Base-by-base conservation (phyloP, 2,888 invertebrate genomes). In the Lepidocyrtoides sp. region DNA sequence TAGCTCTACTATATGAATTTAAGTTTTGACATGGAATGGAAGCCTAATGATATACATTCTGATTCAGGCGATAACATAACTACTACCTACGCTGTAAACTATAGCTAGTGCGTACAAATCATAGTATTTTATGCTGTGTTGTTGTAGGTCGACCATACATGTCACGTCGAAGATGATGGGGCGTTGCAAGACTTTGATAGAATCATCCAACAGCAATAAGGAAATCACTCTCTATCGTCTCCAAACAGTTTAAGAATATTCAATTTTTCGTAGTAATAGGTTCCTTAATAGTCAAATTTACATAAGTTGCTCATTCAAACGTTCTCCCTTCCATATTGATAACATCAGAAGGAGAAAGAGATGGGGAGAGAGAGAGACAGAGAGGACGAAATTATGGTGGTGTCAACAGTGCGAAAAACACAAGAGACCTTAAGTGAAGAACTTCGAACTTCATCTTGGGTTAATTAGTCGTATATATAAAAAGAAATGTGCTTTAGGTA, bases 401-500 rank as follows among this genome's bases (percentile, higher is more conserved):
- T 87, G 87, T 63, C 75, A 85, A 85, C 72, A 79, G 51, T 51
- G 54, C 77, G 77, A 79, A 72, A 81, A 72, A 72, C 85, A 57
- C 85, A 14, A 75, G 85, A 85, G 85, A 85, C 85, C 60, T 60
- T 32, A 57, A 81, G 57, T 60, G 36, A 29, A 23, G 77, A 72
- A 81, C 23, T 72, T 82, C 57, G 60, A 88, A 81, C 87, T 79
- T 79, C 32, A 79, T 63, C 69, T 82, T 72, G 60, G 83, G 82
- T 89, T 83, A 89, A 89, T 89, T 89, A 89, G 89, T 60, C 82
- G 29, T 69, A 54, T 54, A 60, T 54, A 69, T 32, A 63, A 7
- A 29, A 5, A 10, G n/a, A 8, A 63, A 48, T 48, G 48, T 69
- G 36, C 20, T 2, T 63, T 12, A 0, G 5, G 5, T 60, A 44